Evolutionary conservation across 1,140 invertebrate species (phyloP).

Genomic region (Solen grandis): DNA sequence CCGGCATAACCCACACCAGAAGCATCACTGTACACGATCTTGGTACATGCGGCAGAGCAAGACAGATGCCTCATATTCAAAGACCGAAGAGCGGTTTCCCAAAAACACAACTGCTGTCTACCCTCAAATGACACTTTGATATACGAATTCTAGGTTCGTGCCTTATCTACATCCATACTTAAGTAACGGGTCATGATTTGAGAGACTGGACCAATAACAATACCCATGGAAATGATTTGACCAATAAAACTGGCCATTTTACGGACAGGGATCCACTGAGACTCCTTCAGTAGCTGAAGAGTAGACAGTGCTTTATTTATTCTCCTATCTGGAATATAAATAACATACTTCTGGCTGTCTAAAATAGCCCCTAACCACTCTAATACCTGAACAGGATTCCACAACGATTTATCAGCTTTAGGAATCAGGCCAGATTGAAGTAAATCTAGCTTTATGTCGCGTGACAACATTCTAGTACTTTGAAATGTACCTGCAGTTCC

Average conservation of each 20-base stretch:
- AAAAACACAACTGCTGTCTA: neutral
- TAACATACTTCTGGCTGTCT: neutral
- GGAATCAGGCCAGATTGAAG: constrained; percentile 10
- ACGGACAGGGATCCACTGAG: neutral
- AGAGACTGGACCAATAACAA: constrained; percentile 17
- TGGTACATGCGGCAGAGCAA: neutral
- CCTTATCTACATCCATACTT: constrained; percentile 22
- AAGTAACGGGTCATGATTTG: constrained; percentile 17
- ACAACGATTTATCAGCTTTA: constrained; percentile 16
- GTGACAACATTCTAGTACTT: neutral
- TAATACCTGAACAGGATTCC: neutral
- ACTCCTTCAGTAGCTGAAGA: neutral
- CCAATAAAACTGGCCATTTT: constrained; percentile 8
- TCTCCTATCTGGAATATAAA: constrained; percentile 6
- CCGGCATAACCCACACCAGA: constrained; percentile 19
- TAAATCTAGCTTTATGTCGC: constrained; percentile 14
- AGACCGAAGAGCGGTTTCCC: neutral
- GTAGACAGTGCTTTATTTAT: constrained; percentile 19
- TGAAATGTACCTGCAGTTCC: neutral
- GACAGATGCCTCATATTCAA: neutral
- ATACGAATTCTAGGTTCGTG: constrained; percentile 16
- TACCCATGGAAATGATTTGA: constrained; percentile 28
- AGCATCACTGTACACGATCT: constrained; percentile 25
- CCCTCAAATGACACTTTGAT: constrained; percentile 11
- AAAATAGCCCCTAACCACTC: constrained; percentile 4